Base-by-base conservation (phyloP, 2,797 vertebrate species). In the Brachyalestes nurse region DNA sequence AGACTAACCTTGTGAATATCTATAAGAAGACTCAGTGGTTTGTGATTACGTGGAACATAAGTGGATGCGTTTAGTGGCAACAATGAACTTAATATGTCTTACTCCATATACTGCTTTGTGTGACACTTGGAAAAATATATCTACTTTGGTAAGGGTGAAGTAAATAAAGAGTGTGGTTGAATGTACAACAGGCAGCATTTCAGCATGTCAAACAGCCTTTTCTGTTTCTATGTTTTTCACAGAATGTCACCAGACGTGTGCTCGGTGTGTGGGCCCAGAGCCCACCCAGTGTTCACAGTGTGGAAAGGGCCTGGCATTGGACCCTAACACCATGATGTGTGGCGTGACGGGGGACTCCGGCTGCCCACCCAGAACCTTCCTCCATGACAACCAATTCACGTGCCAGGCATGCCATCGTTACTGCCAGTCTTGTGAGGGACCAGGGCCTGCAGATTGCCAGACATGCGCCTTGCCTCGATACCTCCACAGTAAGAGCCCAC, bases 171-270 rank as follows among this genome's bases (percentile, higher is more conserved):
- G 71, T 16, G 10, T 1, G 10, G 28, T 58, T 75, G 45, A 1
- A 76, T 62, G 51, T 34, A 23, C 13, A 25, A 19, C n/a, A 72
- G 40, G 8, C 1, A 13, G 28, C 28, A 28, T 28, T 28, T 28
- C 28, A 28, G 28, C 3, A 28, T 28, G 28, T 28, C 28, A 28
- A 28, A 28, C 45, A 34, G 2, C 13, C 9, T 61, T 0, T 60
- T 55, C n/a, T 72, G 14, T 84, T 42, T 83, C 14, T 51, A 45
- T 45, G 10, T 66, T n/a, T 28, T 8, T 19, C 2, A 0, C 86
- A 96, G 94, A 96, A 77, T 96, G 95, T 76, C 94, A 96, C 80
- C 93, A 90, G 87, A 95, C 95, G 0, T 95, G 95, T 61, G 76
- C 86, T 3, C 90, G 83, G 75, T 95, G 95, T 87, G 88, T 83